Evolutionary conservation across 2,113 vertebrate genomes (phyloP), one percentile per base, ranked within the genome.

Genomic region (Zosterops hypoxanthus): DNA sequence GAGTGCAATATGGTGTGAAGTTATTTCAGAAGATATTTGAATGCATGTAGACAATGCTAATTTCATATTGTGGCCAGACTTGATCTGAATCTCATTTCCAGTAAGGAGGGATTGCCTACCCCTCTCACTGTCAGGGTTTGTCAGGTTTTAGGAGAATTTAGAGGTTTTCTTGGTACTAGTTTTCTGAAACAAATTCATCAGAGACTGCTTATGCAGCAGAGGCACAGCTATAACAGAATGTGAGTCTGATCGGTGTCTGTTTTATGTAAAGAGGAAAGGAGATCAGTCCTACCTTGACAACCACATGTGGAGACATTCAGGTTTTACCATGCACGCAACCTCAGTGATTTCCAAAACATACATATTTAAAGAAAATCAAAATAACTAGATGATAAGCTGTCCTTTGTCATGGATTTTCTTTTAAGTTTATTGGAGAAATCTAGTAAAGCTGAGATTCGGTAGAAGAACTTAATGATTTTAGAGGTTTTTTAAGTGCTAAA

Each of bases 241-340:
- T 53, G 57, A 61, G 60, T 81, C 68, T 94, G 75, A 61, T 79
- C 3, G 0, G 29, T 78, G 76, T 83, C 64, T 93, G 64, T 25
- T 71, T 83, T 52, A 41, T 63, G 76, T 86, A 52, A 71, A 94
- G 64, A 76, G 72, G 56, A 50, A 78, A 64, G 87, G 76, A 82
- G 92, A 92, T 92, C 64, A 46, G 60, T 75, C 60, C 36, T 80
- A 57, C 72, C 68, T 90, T 94, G 95, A 95, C 90, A 96, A 44
- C 85, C 60, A 47, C 71, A 73, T 55, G 59, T 57, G 56, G 89
- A 91, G 70, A 85, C 4, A 5, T 52, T 90, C 83, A 86, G 80
- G 42, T 96, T 92, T 94, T 88, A 76, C 82, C 42, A 10, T 19
- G 59, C 47, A 47, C 2, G 0, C 55, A 92, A 57, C 29, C 24